Conservation (phyloP, 53 echinoderm and acorn worm species). For the Patiria pectinifera region DNA sequence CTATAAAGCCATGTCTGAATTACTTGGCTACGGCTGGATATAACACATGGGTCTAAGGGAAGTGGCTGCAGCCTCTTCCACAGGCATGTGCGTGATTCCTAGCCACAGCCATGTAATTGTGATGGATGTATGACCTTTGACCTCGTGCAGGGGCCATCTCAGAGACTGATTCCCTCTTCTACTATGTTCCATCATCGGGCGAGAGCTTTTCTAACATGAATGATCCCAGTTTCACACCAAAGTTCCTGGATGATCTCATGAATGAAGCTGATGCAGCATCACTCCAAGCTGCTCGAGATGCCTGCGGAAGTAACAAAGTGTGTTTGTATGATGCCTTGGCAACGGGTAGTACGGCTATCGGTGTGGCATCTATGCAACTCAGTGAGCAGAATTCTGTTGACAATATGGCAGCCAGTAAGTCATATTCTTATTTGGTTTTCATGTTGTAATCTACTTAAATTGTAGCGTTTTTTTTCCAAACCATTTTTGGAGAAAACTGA, state of each 20-base stretch:
- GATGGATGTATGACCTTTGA: neutral
- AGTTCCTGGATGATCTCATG: constrained; percentile 73
- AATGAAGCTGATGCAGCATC: neutral
- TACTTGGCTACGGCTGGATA: too few relatives aligned
- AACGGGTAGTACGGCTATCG: constrained; percentile 31
- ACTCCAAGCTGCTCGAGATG: neutral
- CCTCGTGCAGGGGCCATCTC: neutral
- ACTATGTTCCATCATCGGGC: neutral
- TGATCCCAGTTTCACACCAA: constrained; percentile 64
- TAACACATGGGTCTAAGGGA: too few relatives aligned
- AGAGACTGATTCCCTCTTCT: neutral
- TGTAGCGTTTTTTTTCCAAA: too few relatives aligned
- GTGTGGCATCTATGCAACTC: neutral
- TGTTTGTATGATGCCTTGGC: constrained; percentile 60
- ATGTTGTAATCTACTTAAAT: too few relatives aligned
- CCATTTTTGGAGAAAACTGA: too few relatives aligned
- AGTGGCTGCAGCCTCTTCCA: too few relatives aligned
- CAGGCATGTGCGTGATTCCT: too few relatives aligned
- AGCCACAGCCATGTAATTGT: too few relatives aligned
- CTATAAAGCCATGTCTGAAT: too few relatives aligned
- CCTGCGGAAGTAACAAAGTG: constrained; percentile 40
- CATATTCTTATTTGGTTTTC: neutral
- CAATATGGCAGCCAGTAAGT: constrained; percentile 8
- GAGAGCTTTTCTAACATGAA: constrained; percentile 57
- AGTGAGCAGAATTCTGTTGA: neutral